Evolutionary conservation across 2,113 vertebrate genomes (phyloP).

Genomic region (Montifringilla adamsi): DNA sequence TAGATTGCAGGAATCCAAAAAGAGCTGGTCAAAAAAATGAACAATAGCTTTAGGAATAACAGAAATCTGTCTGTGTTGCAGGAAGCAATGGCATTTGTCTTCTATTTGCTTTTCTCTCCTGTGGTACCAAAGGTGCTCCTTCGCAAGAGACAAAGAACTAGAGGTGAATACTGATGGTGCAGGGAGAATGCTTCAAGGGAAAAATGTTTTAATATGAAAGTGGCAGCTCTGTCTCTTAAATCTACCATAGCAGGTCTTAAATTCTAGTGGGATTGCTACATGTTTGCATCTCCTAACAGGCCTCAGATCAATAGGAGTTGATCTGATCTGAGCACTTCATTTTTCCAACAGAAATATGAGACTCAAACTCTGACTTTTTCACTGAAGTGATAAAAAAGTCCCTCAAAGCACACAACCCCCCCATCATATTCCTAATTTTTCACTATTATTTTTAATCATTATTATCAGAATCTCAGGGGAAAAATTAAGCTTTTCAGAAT

Average conservation of each 20-base stretch:
- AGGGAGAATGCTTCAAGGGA: not conserved
- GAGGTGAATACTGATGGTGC: not conserved
- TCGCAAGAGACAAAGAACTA: not conserved
- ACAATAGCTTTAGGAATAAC: not conserved
- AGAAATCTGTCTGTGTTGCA: not conserved
- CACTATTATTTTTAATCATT: not conserved
- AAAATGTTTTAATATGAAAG: not conserved
- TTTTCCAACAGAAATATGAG: not conserved
- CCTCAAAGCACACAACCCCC: fast-evolving
- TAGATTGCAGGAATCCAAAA: not conserved
- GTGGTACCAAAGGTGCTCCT: not conserved
- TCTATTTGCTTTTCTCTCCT: not conserved
- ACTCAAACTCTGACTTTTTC: not conserved
- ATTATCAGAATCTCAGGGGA: not conserved
- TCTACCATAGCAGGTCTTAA: not conserved
- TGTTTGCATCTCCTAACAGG: not conserved
- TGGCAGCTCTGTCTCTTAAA: not conserved
- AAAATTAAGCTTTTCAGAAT: not conserved
- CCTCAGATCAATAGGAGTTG: not conserved
- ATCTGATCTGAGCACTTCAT: not conserved
- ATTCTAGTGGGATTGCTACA: not conserved
- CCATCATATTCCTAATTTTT: not conserved
- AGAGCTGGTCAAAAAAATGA: not conserved
- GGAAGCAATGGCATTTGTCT: not conserved
- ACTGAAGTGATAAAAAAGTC: not conserved